phyloP scores from a whole-genome alignment of 2,113 vertebrate species.

The Gavia stellata region DNA sequence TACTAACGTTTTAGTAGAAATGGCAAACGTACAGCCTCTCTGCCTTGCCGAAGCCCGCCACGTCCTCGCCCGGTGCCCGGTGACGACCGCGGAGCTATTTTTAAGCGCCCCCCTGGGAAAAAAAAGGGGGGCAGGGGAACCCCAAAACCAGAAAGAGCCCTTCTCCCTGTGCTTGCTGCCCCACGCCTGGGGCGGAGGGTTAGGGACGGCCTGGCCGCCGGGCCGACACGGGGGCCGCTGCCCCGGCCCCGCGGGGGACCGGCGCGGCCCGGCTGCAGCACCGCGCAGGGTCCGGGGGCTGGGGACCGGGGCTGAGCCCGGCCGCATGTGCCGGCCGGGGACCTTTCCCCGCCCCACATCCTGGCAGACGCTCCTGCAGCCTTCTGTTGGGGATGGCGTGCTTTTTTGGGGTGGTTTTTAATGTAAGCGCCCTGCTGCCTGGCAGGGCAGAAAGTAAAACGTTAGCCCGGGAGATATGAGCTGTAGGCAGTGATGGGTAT shows the following conservation, averaged over 20 bases:
- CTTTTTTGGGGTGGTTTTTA: neutral
- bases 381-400: neutral
- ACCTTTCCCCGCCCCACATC: neutral
- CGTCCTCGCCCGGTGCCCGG: neutral
- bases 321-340: rapidly evolving
- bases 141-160: too few relatives aligned
- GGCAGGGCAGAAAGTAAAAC: neutral
- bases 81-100: neutral
- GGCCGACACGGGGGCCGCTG: too few relatives aligned
- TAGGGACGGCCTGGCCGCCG: neutral
- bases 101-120: rapidly evolving
- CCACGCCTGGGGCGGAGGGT: too few relatives aligned
- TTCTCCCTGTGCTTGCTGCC: neutral
- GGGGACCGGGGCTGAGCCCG: rapidly evolving
- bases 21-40: neutral
- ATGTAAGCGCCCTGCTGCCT: neutral
- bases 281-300: rapidly evolving
- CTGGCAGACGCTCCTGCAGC: neutral
- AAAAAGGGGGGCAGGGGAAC: rapidly evolving
- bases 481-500: too few relatives aligned
- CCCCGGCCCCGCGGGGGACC: neutral
- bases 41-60: neutral
- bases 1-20: neutral
- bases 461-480: rapidly evolving
- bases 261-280: neutral